Conservation (phyloP, 2,113 vertebrate genomes). For the Spea multiplicata region DNA sequence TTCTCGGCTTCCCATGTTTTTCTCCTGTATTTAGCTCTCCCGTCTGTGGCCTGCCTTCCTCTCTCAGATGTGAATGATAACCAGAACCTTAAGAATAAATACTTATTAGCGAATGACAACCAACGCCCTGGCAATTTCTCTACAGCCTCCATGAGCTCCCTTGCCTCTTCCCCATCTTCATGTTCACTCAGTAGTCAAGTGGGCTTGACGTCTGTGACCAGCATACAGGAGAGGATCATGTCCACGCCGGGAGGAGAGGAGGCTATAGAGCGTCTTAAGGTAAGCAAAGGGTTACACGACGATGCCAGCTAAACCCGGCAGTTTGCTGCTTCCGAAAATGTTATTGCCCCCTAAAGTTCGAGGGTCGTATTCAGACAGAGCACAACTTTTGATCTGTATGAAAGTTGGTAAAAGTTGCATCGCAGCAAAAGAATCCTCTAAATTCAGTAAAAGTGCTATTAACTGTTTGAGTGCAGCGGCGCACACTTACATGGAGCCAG, state of each 20-base stretch:
- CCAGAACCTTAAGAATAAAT: slow-evolving; percentile 99
- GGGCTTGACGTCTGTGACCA: slow-evolving; percentile 88
- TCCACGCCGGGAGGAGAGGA: slow-evolving; percentile 97
- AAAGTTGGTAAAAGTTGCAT: too few species aligned
- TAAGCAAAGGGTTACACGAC: slow-evolving; percentile 49
- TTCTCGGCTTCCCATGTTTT: slow-evolving; percentile 59
- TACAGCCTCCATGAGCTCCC: slow-evolving; percentile 97
- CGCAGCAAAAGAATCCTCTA: too few species aligned
- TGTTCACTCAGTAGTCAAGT: slow-evolving; percentile 90
- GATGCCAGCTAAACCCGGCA: not conserved
- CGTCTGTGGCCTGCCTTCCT: slow-evolving; percentile 56
- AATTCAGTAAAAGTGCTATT: too few species aligned
- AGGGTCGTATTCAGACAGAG: too few species aligned
- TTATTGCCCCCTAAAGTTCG: not conserved
- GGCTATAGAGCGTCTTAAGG: slow-evolving; percentile 97
- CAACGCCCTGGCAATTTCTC: slow-evolving; percentile 99
- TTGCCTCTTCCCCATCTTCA: slow-evolving; percentile 91
- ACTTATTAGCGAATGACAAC: slow-evolving; percentile 98
- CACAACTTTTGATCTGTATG: too few species aligned
- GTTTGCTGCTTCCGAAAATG: not conserved
- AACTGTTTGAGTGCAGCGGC: too few species aligned
- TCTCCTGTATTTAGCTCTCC: slow-evolving; percentile 55
- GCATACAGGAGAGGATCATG: slow-evolving; percentile 99
- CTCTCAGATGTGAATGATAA: slow-evolving; percentile 98
- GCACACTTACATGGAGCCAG: too few species aligned